Conservation (phyloP, 2,888 invertebrate genomes). For the Lissocephala sabroskyi region DNA sequence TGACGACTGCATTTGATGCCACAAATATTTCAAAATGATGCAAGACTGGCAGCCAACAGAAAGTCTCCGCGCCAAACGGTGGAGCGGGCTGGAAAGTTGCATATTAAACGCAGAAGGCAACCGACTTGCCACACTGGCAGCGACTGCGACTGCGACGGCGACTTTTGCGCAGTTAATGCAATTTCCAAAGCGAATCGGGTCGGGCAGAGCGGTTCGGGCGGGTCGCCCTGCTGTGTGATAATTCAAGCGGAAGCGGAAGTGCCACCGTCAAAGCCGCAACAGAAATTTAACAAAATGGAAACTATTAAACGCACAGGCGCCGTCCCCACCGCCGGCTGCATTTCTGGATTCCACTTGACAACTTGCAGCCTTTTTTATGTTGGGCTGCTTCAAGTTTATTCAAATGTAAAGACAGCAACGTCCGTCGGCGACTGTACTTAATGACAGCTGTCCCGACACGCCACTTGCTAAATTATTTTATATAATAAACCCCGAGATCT, state of each 20-base stretch:
- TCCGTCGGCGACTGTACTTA: conserved; percentile 41
- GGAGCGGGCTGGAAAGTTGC: conserved; percentile 47
- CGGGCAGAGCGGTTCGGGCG: neutral
- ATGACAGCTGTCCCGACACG: conserved; percentile 50
- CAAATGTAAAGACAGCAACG: conserved; percentile 37
- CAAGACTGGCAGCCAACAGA: conserved; percentile 40
- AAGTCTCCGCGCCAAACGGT: neutral
- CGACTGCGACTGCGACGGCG: conserved; percentile 19
- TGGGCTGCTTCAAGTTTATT: conserved; percentile 31
- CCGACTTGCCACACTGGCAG: too few species aligned
- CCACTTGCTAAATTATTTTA: conserved; percentile 55
- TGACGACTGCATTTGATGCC: conserved; percentile 66
- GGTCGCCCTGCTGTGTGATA: conserved; percentile 51
- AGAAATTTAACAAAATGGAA: conserved; percentile 51
- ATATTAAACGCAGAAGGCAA: conserved; percentile 59
- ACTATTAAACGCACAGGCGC: conserved; percentile 58
- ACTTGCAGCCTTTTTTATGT: conserved; percentile 26
- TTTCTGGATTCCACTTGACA: too few species aligned
- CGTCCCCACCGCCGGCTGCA: conserved; percentile 18
- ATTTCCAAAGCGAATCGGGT: conserved; percentile 33
- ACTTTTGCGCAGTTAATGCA: conserved; percentile 61
- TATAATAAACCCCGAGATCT: conserved; percentile 52
- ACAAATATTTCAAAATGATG: conserved; percentile 65
- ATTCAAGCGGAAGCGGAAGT: conserved; percentile 65
- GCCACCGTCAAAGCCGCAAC: conserved; percentile 55